A percentile compares a stretch with the other conserved stretches of the same genome.
Evolutionary conservation across 1,140 invertebrate species (phyloP).

Genomic region (Littorina saxatilis): DNA sequence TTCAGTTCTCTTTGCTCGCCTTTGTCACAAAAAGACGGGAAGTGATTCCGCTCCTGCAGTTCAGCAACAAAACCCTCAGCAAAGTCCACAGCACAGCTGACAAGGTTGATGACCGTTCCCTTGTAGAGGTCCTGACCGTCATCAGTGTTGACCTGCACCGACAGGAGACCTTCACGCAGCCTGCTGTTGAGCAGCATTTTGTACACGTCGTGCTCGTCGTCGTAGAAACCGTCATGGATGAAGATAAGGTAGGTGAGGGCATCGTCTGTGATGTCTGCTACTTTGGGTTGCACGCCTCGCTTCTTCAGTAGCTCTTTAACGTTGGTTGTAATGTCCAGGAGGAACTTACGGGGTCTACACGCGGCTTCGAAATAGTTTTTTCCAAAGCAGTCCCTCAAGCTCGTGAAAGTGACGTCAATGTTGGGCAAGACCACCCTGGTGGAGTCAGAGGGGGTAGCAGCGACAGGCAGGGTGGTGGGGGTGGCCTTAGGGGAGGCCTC

Average conservation of each 20-base stretch:
- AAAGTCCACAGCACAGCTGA: slow-evolving; percentile 29
- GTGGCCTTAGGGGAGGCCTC: no score
- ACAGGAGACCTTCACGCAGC: slow-evolving; percentile 1
- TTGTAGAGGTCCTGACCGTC: background rate
- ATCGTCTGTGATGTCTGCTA: slow-evolving; percentile 2
- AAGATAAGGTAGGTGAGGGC: slow-evolving; percentile 42
- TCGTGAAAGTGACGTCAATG: background rate
- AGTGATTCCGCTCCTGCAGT: background rate
- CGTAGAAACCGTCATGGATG: slow-evolving; percentile 27
- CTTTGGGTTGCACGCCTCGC: background rate
- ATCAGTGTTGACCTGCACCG: background rate
- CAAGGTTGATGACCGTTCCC: background rate
- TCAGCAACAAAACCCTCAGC: background rate
- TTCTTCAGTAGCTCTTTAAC: slow-evolving; percentile 30
- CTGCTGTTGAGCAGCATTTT: slow-evolving; percentile 32
- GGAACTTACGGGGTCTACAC: slow-evolving; percentile 44
- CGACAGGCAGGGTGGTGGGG: background rate
- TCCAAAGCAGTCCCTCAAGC: slow-evolving; percentile 35
- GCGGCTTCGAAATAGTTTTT: slow-evolving; percentile 31
- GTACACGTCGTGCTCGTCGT: slow-evolving; percentile 38
- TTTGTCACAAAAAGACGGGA: background rate
- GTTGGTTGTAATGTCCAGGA: slow-evolving; percentile 38
- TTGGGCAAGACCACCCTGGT: slow-evolving; percentile 24
- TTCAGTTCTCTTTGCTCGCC: background rate
- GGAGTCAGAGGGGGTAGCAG: background rate